phyloP scores from a whole-genome alignment of 1,140 invertebrate genomes.

The Dryas iulia region DNA sequence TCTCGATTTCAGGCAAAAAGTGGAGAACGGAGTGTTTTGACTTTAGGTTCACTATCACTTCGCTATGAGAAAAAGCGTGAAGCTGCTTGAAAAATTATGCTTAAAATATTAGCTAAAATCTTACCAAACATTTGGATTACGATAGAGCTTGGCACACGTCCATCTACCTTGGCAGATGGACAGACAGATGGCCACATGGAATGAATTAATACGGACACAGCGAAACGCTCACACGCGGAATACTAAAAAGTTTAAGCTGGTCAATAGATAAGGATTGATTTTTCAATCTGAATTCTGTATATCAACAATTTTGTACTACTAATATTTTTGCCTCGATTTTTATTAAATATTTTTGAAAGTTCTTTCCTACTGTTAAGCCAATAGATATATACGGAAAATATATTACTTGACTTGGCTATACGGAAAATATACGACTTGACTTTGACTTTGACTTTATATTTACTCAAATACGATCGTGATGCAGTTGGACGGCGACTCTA shows the following conservation, averaged over 20 bases:
- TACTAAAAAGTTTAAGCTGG: slow-evolving; percentile 29
- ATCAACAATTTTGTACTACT: background rate
- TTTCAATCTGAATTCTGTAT: background rate
- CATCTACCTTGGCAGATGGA: slow-evolving; percentile 41
- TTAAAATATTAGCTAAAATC: slow-evolving; percentile 13
- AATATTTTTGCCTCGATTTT: background rate
- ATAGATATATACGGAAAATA: background rate
- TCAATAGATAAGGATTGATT: slow-evolving; percentile 22
- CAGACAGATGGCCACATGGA: slow-evolving; percentile 38
- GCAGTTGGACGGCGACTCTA: too few species aligned
- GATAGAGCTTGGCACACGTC: slow-evolving; percentile 34
- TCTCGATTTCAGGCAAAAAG: too few species aligned
- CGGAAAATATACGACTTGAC: too few species aligned
- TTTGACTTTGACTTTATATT: too few species aligned
- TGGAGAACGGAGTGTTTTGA: too few species aligned
- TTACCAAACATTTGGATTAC: slow-evolving; percentile 33
- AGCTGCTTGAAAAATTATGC: background rate
- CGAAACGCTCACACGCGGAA: slow-evolving; percentile 24
- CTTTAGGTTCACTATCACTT: too few species aligned
- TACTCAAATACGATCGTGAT: too few species aligned
- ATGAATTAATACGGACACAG: slow-evolving; percentile 40
- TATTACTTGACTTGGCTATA: too few species aligned
- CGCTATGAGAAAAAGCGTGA: too few species aligned
- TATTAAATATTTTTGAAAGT: too few species aligned
- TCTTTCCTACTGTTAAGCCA: too few species aligned